A percentile compares a stretch with the other conserved stretches of the same genome.
phyloP scores from a whole-genome alignment of 2,113 vertebrate species.

The Raja brachyura region DNA sequence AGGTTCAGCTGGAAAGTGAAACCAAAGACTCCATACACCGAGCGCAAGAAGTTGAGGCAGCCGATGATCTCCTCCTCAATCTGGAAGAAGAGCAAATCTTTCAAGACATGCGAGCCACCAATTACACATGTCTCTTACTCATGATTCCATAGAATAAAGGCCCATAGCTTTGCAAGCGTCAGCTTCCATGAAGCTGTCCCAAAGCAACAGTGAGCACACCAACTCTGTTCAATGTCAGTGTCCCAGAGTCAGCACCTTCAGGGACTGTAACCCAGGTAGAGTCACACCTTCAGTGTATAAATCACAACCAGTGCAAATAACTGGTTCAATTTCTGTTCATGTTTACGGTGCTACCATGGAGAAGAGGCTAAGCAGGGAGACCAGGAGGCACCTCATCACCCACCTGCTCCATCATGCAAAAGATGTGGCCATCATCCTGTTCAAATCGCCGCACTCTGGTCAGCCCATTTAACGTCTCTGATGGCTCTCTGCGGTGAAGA shows the following conservation, averaged over 20 bases:
- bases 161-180: background rate
- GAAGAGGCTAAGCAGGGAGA: background rate
- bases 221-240: background rate
- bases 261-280: background rate
- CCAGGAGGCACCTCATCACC: background rate
- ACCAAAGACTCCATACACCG: constrained; percentile 78
- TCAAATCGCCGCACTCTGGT: constrained; percentile 86
- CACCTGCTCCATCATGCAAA: constrained; percentile 87
- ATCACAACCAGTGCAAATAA: background rate
- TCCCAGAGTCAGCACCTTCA: background rate
- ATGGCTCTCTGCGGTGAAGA: constrained; percentile 87
- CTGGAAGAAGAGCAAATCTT: background rate
- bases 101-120: background rate
- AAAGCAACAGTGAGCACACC: background rate
- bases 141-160: background rate
- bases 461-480: constrained; percentile 75
- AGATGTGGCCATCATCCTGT: constrained; percentile 94
- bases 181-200: background rate
- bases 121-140: background rate
- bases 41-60: constrained; percentile 81
- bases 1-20: constrained; percentile 88
- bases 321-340: background rate
- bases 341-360: too few relatives aligned
- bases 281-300: background rate
- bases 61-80: constrained; percentile 77